Percentiles rank a stretch among this genome's conserved stretches.
Conservation (phyloP, 1,140 invertebrate species). For the Lucilia cuprina region DNA sequence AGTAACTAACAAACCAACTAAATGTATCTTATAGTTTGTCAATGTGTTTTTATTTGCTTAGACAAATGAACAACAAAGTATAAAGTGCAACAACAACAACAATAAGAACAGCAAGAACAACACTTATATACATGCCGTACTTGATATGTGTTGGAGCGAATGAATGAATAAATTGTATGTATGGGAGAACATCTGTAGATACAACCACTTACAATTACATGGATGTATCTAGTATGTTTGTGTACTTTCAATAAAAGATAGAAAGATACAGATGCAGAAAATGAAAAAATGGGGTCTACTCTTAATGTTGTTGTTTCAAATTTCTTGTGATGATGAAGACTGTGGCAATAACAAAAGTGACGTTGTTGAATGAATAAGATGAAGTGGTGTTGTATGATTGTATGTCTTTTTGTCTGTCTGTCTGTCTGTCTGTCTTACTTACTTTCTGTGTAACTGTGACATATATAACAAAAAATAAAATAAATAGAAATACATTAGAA, state of each 20-base stretch:
- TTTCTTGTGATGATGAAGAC: neutral
- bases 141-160: neutral
- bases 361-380: neutral
- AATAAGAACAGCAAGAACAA: too few species aligned
- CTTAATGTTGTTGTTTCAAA: neutral
- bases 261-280: neutral
- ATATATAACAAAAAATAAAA: too few species aligned
- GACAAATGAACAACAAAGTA: slow-evolving; percentile 3
- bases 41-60: neutral
- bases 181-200: neutral
- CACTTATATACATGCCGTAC: too few species aligned
- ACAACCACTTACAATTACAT: neutral
- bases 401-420: neutral
- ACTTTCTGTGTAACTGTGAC: neutral
- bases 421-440: neutral
- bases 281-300: neutral
- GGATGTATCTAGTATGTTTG: neutral
- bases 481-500: too few species aligned
- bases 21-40: slow-evolving; percentile 9
- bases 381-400: neutral
- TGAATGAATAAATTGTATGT: neutral
- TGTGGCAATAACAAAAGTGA: neutral
- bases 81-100: neutral
- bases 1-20: slow-evolving; percentile 9
- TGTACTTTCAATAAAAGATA: neutral